Base-by-base conservation (phyloP, 2,113 vertebrate species). In the Ailuropoda melanoleuca region DNA sequence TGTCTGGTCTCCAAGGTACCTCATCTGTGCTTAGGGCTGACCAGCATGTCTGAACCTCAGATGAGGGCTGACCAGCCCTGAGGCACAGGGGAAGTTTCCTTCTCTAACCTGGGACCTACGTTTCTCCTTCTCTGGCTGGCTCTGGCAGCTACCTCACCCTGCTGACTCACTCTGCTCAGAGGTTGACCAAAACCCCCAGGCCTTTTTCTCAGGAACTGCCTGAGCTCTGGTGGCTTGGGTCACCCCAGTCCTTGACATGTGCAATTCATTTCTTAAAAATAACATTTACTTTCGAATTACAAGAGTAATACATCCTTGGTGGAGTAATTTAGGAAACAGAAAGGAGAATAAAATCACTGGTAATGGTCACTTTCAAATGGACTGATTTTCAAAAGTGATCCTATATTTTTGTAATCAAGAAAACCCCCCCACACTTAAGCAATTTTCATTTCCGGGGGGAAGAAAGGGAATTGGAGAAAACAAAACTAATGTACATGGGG, bases 101-200 rank as follows among this genome's bases (percentile, higher is more conserved):
- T 80, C 31, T 81, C 82, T n/a, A 82, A 77, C 70, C 60, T 55
- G 29, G 43, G 39, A 13, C 66, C 43, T 0, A 1, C 0, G 34
- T 80, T 94, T 89, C 93, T 62, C 39, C 53, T 83, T 90, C 92
- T 91, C 94, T 87, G 89, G 43, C 43, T 82, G 46, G 48, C n/a
- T 50, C 89, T 94, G 90, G 92, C 90, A 96, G 90, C 74, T 34
- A 15, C 26, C 53, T 92, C 55, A 55, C 53, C 46, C 56, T 6
- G 92, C 85, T 98, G 98, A 98, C 93, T 98, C 97, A 98, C 12
- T 85, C 55, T 43, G 56, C 56, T 95, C 70, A 97, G 97, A 97
- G 93, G 91, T 94, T 95, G 96, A 88, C 95, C 95, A 98, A 97
- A 97, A 96, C 37, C 95, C 95, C 84, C 84, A 94, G 89, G 90